A percentile compares a stretch with the other conserved stretches of the same genome.
Conservation (phyloP, 2,888 invertebrate species). For the Aelia acuminata region DNA sequence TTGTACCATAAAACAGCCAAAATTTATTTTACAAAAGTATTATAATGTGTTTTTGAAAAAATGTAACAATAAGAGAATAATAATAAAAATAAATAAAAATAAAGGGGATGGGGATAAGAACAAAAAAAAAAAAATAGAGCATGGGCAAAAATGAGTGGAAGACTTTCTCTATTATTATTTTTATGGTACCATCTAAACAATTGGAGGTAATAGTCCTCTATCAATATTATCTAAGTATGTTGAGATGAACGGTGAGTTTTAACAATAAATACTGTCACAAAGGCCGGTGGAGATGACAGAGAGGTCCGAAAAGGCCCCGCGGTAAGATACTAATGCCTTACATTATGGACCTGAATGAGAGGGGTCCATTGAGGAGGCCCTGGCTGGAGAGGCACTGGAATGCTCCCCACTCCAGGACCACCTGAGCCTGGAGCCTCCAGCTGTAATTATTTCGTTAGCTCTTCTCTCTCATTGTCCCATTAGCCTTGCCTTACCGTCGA, state of each 20-base stretch:
- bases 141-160: too few relatives aligned
- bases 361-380: neutral
- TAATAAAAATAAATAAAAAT: too few relatives aligned
- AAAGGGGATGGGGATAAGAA: too few relatives aligned
- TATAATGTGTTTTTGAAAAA: too few relatives aligned
- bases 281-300: neutral
- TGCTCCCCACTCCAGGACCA: slow-evolving; percentile 27
- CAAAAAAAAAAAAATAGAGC: too few relatives aligned
- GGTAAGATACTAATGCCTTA: slow-evolving; percentile 17
- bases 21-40: too few relatives aligned
- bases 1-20: too few relatives aligned
- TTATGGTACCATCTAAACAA: too few relatives aligned
- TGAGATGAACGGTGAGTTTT: neutral
- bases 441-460: slow-evolving; percentile 51
- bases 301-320: neutral
- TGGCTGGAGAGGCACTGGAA: neutral
- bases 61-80: too few relatives aligned
- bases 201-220: neutral
- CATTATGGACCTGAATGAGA: slow-evolving; percentile 14
- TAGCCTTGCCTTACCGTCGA: neutral
- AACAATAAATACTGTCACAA: neutral
- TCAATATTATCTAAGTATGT: neutral
- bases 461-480: slow-evolving; percentile 42
- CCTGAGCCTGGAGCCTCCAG: slow-evolving; percentile 27
- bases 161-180: too few relatives aligned